These are phyloP conservation scores for Cottoperca gobio DNA, from an alignment of 2,797 vertebrate species.

Conservation along the genomic window DNA sequence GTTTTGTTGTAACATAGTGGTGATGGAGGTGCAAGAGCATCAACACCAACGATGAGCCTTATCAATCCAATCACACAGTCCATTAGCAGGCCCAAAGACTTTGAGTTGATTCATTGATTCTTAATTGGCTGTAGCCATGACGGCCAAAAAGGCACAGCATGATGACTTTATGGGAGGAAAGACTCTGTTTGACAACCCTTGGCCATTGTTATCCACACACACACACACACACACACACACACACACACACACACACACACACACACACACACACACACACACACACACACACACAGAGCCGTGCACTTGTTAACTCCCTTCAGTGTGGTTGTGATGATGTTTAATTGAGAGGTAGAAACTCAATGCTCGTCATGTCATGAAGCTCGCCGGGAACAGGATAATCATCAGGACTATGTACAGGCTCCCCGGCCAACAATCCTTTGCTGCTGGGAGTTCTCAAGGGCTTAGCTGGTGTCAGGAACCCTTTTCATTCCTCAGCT, in stretches of 20 bases:
- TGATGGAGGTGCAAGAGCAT: constrained; percentile 37
- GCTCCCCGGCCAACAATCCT: constrained; percentile 61
- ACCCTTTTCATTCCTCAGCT: constrained; percentile 75
- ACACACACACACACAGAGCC: background rate
- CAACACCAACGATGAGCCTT: constrained; percentile 49
- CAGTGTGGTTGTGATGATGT: constrained; percentile 58
- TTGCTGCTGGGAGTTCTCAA: constrained; percentile 68
- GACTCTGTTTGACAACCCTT: constrained; percentile 52
- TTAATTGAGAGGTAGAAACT: constrained; percentile 75
- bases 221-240: background rate
- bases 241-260: constrained; percentile 19
- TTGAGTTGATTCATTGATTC: constrained; percentile 78
- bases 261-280: background rate
- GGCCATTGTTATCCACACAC: constrained; percentile 41
- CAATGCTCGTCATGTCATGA: constrained; percentile 52
- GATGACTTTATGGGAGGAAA: constrained; percentile 57
- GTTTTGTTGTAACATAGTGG: constrained; percentile 57
- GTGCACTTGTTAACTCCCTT: constrained; percentile 36
- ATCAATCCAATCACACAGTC: constrained; percentile 70
- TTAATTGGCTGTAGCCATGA: constrained; percentile 72
- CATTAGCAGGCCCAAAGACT: constrained; percentile 68
- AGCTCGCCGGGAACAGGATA: constrained; percentile 62
- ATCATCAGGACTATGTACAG: constrained; percentile 60
- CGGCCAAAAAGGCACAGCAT: constrained; percentile 44
- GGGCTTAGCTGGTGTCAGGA: constrained; percentile 75